A percentile compares a stretch with the other conserved stretches of the same genome.
phyloP scores from a whole-genome alignment of 2,888 invertebrate genomes.

The Aquatica leii region DNA sequence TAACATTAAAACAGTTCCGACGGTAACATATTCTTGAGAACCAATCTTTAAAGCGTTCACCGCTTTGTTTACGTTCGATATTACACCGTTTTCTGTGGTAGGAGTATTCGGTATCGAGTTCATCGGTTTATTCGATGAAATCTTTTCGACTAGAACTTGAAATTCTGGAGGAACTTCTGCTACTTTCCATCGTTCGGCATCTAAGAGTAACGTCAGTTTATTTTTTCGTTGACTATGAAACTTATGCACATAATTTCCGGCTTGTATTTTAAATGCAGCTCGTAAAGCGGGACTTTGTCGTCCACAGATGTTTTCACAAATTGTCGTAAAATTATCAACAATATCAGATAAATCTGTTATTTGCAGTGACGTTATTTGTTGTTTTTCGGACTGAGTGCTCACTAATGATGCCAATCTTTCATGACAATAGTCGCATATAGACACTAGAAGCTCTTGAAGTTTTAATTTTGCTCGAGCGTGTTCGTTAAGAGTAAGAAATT shows the following conservation, averaged over 20 bases:
- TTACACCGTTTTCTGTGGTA: conserved; percentile 45
- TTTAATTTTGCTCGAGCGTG: conserved; percentile 73
- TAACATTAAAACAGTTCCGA: conserved; percentile 84
- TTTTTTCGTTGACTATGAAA: conserved; percentile 90
- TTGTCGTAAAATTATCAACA: conserved; percentile 80
- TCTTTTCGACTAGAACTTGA: conserved; percentile 79
- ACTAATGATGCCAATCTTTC: conserved; percentile 91
- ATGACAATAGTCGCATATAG: conserved; percentile 92
- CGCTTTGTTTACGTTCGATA: conserved; percentile 43
- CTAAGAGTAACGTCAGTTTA: conserved; percentile 84
- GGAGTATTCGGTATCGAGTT: conserved; percentile 55
- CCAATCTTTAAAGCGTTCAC: conserved; percentile 49
- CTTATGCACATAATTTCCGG: conserved; percentile 87
- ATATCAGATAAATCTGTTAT: conserved; percentile 78
- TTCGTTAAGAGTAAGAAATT: conserved; percentile 75
- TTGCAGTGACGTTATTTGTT: conserved; percentile 77
- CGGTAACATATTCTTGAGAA: conserved; percentile 74
- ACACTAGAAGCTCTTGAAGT: conserved; percentile 78
- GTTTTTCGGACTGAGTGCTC: conserved; percentile 77
- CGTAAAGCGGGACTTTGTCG: conserved; percentile 80
- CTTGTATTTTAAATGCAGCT: conserved; percentile 85
- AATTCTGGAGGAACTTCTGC: conserved; percentile 91
- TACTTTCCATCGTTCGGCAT: conserved; percentile 92
- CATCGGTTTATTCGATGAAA: conserved; percentile 63
- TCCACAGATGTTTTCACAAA: conserved; percentile 79